A percentile compares a stretch with the other conserved stretches of the same genome.
These are phyloP conservation scores for Dryobota labecula DNA, from an alignment of 2,888 invertebrate species.

Conservation along the genomic window DNA sequence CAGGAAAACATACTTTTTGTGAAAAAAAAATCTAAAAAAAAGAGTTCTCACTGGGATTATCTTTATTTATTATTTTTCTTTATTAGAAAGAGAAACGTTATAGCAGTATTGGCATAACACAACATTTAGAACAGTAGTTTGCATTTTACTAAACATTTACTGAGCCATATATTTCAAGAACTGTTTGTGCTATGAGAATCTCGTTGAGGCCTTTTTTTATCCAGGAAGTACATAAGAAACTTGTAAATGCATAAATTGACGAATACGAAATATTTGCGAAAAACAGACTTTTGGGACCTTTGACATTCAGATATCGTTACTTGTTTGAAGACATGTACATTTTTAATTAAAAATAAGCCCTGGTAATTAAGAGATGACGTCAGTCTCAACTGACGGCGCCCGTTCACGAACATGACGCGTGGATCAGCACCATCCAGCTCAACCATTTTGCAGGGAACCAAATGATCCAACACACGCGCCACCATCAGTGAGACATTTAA, in stretches of 20 bases:
- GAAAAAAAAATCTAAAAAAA: not conserved
- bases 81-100: not conserved
- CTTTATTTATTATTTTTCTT: not conserved
- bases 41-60: not conserved
- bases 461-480: no score
- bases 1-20: not conserved
- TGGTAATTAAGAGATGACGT: no score
- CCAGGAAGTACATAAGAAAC: not conserved
- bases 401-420: no score
- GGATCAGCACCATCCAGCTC: no score
- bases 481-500: no score
- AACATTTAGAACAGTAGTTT: not conserved
- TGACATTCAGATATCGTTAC: not conserved
- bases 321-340: no score
- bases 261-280: not conserved
- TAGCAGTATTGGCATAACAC: not conserved
- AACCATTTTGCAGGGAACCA: no score
- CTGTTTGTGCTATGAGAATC: not conserved
- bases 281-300: not conserved
- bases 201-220: not conserved
- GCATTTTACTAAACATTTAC: not conserved
- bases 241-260: not conserved
- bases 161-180: not conserved
- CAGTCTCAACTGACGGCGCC: no score
- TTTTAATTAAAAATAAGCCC: no score